A percentile compares a stretch with the other conserved stretches of the same genome.
phyloP scores from a whole-genome alignment of 2,888 invertebrate species.

The Parelbella ahira region DNA sequence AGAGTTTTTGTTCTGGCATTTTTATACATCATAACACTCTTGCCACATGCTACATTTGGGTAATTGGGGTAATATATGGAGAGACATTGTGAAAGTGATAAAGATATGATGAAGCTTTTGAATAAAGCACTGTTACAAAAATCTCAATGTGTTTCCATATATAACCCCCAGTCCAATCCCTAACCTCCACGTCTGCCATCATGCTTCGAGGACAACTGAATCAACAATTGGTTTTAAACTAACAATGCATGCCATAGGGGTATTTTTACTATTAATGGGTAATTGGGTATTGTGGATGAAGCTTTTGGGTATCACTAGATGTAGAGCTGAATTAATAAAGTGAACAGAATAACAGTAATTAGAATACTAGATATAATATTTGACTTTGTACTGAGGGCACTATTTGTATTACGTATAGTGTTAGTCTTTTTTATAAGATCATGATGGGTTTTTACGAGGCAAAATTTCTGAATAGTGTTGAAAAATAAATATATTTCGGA shows the following conservation, averaged over 20 bases:
- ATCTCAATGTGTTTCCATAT: conserved; percentile 85
- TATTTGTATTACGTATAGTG: too few relatives aligned
- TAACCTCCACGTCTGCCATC: conserved; percentile 39
- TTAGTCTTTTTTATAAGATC: too few relatives aligned
- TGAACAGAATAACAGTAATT: too few relatives aligned
- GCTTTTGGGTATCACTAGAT: too few relatives aligned
- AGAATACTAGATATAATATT: too few relatives aligned
- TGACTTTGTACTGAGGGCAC: too few relatives aligned
- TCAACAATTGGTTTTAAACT: conserved; percentile 12
- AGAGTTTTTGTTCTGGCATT: conserved; percentile 68
- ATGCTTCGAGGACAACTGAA: conserved; percentile 28
- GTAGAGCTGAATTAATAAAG: too few relatives aligned
- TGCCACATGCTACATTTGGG: conserved; percentile 80
- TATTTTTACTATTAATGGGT: conserved; percentile 7
- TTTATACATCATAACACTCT: conserved; percentile 69
- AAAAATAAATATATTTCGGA: too few relatives aligned
- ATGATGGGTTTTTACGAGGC: too few relatives aligned
- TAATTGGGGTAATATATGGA: conserved; percentile 85
- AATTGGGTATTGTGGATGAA: too few relatives aligned
- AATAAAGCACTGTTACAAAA: conserved; percentile 86
- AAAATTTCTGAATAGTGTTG: too few relatives aligned
- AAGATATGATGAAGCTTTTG: conserved; percentile 82
- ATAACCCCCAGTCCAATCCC: conserved; percentile 63
- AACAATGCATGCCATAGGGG: conserved; percentile 22
- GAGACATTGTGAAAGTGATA: conserved; percentile 84